Evolutionary conservation across 2,797 vertebrate genomes (phyloP), one percentile per base, ranked within the genome.

Genomic region (Antrozous pallidus): DNA sequence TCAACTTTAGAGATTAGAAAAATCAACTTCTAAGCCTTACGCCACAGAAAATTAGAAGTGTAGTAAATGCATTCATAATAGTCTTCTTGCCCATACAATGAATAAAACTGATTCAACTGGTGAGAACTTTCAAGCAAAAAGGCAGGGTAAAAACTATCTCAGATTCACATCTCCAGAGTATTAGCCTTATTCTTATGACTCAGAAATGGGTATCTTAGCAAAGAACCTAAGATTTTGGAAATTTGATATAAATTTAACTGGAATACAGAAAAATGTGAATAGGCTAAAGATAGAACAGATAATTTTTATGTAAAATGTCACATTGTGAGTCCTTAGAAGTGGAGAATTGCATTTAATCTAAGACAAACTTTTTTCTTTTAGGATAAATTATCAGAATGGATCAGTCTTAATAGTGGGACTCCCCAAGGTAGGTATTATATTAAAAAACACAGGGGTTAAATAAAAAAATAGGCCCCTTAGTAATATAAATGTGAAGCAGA

Each of bases 301-400:
- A 93, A 58, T 12, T 83, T 16, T n/a, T n/a, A 79, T 16, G 33
- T 51, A 90, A 91, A 94, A 81, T 51, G 16, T 67, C 8, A 91
- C 90, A 33, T 88, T 91, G 61, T 84, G 20, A 93, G 77, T 84
- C 24, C 75, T 36, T 38, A 61, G 13, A 93, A 80, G 28, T 86
- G 4, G 31, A 90, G 10, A 78, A 71, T 5, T 54, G 1, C 6
- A 87, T 93, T 94, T 94, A 81, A 9, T 90, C 9, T 5, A 84
- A 22, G 49, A 90, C 10, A 84, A 86, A 51, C 0, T 14, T n/a
- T 47, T 56, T 58, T 22, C 26, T 47, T 83, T 88, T 45, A 88
- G 49, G 24, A 85, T 79, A 70, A 49, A 47, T 61, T 82, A 83
- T 49, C 20, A 40, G 38, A 88, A 82, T 56, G 38, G 33, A 40